A percentile compares a stretch with the other conserved stretches of the same genome.
These are phyloP conservation scores for Trogon melanurus DNA, from an alignment of 2,113 vertebrate genomes.

Conservation along the genomic window DNA sequence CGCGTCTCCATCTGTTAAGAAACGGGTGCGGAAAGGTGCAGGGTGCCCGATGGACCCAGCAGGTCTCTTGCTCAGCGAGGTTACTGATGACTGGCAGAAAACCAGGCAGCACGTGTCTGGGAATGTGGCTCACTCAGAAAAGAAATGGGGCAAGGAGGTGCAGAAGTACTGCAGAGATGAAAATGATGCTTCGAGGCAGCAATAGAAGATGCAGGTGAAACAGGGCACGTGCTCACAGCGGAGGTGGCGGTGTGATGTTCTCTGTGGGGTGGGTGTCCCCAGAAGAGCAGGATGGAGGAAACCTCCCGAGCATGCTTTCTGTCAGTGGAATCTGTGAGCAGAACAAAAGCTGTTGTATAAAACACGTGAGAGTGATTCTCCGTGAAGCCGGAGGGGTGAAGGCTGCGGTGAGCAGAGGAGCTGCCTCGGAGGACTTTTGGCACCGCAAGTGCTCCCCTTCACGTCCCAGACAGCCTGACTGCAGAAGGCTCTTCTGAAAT, in stretches of 20 bases:
- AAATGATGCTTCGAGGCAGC: not conserved
- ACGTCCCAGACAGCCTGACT: not conserved
- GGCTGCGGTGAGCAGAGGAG: rapidly evolving
- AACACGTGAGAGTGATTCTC: not conserved
- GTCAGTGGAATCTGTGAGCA: not conserved
- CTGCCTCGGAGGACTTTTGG: not conserved
- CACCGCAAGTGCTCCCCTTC: not conserved
- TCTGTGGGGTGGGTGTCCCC: too few species aligned
- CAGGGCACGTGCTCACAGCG: rapidly evolving
- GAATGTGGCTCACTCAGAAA: not conserved
- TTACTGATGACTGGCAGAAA: not conserved
- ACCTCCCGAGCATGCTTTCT: rapidly evolving
- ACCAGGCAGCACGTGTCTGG: not conserved
- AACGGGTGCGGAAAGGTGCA: not conserved
- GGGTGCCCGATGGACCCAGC: not conserved
- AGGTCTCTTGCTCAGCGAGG: not conserved
- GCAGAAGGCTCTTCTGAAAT: not conserved
- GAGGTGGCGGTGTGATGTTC: not conserved
- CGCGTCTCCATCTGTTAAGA: rapidly evolving
- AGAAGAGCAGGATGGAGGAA: not conserved
- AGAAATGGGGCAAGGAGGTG: not conserved
- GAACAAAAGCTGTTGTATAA: not conserved
- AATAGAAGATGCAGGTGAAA: not conserved
- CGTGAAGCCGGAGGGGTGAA: not conserved
- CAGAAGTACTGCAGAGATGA: not conserved